Evolutionary conservation across 2,797 vertebrate genomes (phyloP), one percentile per base, ranked within the genome.

Genomic region (Pantherophis vulpinus): DNA sequence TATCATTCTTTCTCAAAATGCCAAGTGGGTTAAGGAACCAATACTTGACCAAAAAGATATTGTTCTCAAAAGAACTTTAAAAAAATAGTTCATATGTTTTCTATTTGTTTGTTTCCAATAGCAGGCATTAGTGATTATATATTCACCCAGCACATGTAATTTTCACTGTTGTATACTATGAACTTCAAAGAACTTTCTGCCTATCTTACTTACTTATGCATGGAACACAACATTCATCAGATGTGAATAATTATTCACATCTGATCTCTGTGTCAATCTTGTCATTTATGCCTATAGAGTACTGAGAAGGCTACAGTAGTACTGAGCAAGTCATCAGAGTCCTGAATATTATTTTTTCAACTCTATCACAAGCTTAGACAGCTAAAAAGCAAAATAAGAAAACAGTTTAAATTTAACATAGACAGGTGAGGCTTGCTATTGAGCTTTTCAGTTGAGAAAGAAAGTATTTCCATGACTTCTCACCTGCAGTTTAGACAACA

Each of bases 261-360:
- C 90, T 91, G 60, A 94, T 95, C 94, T 96, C 93, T 96, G 94
- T 94, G 96, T 97, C 97, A 96, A 97, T 97, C 97, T 96, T 95
- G 96, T 97, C 97, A 96, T 95, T 95, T 96, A 96, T 94, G 55
- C 42, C 94, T 87, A 95, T 92, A 79, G 18, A 54, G 86, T 89
- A 70, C 20, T 23, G 86, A 89, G 61, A 58, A 89, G 86, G 59
- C 16, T 96, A 95, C 93, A 96, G 94, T 95, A 95, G 66, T 86
- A 83, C 63, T 54, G 27, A 93, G 88, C 16, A 93, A 92, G 54
- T 83, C 94, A 87, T 92, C 95, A 95, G 94, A 94, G 91, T 96
- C 63, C 93, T 89, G 37, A 89, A 95, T 92, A 92, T 94, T 95
- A 93, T 54, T 94, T 93, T 91, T 92, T 93, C 89, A 91, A 74